A percentile compares a stretch with the other conserved stretches of the same genome.
These are phyloP conservation scores for Leptinotarsa rubiginosa DNA, from an alignment of 2,888 invertebrate species.

Conservation along the genomic window DNA sequence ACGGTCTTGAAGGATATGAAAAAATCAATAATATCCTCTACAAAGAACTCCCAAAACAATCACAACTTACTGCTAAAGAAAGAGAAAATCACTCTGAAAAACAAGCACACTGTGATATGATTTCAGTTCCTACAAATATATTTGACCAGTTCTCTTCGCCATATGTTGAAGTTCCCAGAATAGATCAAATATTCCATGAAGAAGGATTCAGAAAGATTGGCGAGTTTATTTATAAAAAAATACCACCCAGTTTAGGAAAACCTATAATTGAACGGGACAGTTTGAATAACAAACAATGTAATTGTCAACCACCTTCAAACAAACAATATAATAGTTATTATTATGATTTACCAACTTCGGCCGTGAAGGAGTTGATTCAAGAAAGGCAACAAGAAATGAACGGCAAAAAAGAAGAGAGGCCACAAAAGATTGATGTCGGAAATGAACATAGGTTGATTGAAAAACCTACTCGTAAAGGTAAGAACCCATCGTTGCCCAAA, in stretches of 20 bases:
- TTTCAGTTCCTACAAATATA: conserved; percentile 8
- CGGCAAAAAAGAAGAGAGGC: background rate
- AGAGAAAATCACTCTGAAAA: background rate
- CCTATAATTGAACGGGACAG: too few relatives aligned
- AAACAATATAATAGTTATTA: conserved; percentile 15
- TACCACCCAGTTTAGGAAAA: background rate
- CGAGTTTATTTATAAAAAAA: background rate
- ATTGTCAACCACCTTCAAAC: too few relatives aligned
- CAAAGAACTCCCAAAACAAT: background rate
- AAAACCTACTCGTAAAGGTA: background rate
- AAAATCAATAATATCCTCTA: background rate
- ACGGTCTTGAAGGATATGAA: background rate
- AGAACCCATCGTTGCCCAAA: background rate
- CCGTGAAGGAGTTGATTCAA: conserved; percentile 19
- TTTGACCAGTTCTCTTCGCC: background rate
- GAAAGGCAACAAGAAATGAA: conserved; percentile 12
- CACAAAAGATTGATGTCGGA: background rate
- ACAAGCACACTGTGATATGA: background rate
- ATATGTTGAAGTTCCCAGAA: background rate
- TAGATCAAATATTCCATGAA: background rate
- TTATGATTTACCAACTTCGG: conserved; percentile 18
- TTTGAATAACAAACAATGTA: too few relatives aligned
- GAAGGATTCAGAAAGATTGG: background rate
- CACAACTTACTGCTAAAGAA: background rate
- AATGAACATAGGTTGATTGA: background rate